Conservation (phyloP, 2,797 vertebrate genomes). For the Neosilurus mollespiculum region DNA sequence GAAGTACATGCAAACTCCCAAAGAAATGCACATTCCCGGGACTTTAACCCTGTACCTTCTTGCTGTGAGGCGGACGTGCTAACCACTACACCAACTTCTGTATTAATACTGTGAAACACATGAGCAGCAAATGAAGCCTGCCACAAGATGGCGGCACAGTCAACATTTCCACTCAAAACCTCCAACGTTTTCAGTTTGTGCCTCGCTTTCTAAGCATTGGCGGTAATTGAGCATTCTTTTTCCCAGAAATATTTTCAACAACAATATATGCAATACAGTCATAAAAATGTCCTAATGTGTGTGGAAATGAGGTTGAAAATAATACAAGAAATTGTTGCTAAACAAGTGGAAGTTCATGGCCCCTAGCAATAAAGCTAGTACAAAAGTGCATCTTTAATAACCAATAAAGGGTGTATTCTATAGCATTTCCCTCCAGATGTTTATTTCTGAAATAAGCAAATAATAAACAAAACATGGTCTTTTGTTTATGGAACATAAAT, state of each 20-base stretch:
- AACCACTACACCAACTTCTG: constrained; percentile 36
- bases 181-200: background rate
- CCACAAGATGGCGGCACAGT: constrained; percentile 25
- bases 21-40: no score
- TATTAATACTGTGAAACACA: background rate
- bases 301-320: background rate
- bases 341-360: background rate
- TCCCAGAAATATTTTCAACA: background rate
- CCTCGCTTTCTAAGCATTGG: no score
- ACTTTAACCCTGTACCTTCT: no score
- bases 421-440: background rate
- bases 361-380: background rate
- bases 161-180: background rate
- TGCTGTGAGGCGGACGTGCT: no score
- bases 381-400: background rate
- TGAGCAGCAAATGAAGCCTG: background rate
- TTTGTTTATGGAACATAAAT: background rate
- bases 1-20: no score
- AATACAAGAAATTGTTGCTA: background rate
- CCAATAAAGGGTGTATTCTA: no score
- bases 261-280: background rate
- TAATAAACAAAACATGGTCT: background rate
- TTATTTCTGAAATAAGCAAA: background rate
- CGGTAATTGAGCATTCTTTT: background rate
- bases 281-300: background rate